A percentile compares a stretch with the other conserved stretches of the same genome.
phyloP scores from a whole-genome alignment of 2,888 invertebrate genomes.

The Anthophora plumipes region DNA sequence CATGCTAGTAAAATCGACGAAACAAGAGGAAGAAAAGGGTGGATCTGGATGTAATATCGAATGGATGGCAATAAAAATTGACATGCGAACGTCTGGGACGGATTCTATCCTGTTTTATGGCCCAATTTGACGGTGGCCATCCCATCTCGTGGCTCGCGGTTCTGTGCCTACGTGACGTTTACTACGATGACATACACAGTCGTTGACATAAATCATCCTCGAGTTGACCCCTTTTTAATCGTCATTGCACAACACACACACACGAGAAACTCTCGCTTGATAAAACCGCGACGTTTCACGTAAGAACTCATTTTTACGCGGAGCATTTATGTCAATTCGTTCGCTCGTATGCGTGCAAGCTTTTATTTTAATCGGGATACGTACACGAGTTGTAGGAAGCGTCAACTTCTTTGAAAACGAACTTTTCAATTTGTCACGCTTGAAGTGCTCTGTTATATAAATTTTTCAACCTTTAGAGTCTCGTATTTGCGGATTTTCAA shows the following conservation, averaged over 20 bases:
- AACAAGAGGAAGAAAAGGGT: neutral
- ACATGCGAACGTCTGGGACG: constrained; percentile 37
- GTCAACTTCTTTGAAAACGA: too few species aligned
- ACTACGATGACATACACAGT: constrained; percentile 53
- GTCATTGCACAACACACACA: constrained; percentile 54
- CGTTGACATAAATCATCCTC: constrained; percentile 76
- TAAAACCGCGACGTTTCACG: constrained; percentile 45
- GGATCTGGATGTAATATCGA: constrained; percentile 14
- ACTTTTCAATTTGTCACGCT: too few species aligned
- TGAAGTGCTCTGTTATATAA: too few species aligned
- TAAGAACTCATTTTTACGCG: constrained; percentile 21
- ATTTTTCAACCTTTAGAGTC: too few species aligned
- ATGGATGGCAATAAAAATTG: constrained; percentile 50
- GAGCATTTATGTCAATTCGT: neutral
- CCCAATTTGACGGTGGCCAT: constrained; percentile 48
- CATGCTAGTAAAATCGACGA: neutral
- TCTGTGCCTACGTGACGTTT: constrained; percentile 57
- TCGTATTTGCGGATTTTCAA: too few species aligned
- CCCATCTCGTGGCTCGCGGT: constrained; percentile 40
- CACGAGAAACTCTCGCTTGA: constrained; percentile 28
- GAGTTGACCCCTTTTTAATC: constrained; percentile 78
- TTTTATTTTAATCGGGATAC: neutral
- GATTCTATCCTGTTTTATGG: constrained; percentile 50
- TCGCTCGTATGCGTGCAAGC: too few species aligned
- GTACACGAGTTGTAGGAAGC: too few species aligned